These are phyloP conservation scores for Cecidostiba fungosa DNA, from an alignment of 2,888 invertebrate genomes.

Conservation along the genomic window DNA sequence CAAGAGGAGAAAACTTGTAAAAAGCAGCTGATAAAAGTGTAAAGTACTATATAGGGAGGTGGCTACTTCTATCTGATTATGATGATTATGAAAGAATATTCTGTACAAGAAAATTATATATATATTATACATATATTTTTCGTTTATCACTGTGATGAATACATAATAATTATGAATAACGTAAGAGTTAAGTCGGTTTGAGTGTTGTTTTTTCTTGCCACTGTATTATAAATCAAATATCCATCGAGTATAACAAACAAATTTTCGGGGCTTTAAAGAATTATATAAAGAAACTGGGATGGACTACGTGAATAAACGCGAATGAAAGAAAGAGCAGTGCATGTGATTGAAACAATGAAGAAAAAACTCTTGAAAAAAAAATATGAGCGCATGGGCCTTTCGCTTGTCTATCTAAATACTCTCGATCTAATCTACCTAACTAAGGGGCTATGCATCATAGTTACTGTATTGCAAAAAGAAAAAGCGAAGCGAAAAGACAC, in stretches of 20 bases:
- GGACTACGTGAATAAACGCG: conserved; percentile 53
- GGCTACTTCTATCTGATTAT: conserved; percentile 68
- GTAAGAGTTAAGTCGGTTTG: conserved; percentile 74
- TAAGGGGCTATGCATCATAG: conserved; percentile 73
- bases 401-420: conserved; percentile 72
- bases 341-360: conserved; percentile 43
- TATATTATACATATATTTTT: conserved; percentile 75
- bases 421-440: conserved; percentile 72
- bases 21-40: conserved; percentile 65
- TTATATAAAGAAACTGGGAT: conserved; percentile 56
- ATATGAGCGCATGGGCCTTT: conserved; percentile 68
- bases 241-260: conserved; percentile 55
- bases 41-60: conserved; percentile 69
- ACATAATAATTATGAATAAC: conserved; percentile 76
- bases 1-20: conserved; percentile 57
- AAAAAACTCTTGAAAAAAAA: conserved; percentile 27
- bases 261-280: conserved; percentile 69
- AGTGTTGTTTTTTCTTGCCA: conserved; percentile 77
- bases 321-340: conserved; percentile 20
- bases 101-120: conserved; percentile 73
- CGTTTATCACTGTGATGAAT: conserved; percentile 78
- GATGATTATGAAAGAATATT: conserved; percentile 70
- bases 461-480: conserved; percentile 59
- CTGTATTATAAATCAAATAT: conserved; percentile 65
- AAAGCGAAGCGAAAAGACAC: conserved; percentile 26